Base-by-base conservation (phyloP, 2,797 vertebrate species). In the Diceros bicornis region DNA sequence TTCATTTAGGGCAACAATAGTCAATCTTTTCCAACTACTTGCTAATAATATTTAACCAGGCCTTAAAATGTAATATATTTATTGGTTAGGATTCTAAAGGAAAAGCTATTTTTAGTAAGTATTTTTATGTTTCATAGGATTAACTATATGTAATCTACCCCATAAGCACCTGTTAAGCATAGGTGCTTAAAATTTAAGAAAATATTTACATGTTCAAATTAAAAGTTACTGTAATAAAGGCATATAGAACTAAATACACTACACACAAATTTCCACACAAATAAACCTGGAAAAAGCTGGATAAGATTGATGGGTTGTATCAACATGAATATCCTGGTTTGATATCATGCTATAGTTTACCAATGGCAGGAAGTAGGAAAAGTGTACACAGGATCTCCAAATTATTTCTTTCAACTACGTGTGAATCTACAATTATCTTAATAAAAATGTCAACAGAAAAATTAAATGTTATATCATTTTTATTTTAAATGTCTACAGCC, bases 11-110 rank as follows among this genome's bases (percentile, higher is more conserved):
- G 6, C 18, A 75, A 41, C 6, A 79, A 68, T 4, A 78, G 57
- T 77, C 44, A 91, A 55, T 50, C 16, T 96, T 92, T 89, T 37
- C 81, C 77, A 81, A 72, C 41, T 75, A 89, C 34, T 89, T 89
- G 18, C 7, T 88, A 88, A 23, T 81, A 55, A 91, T 84, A 55
- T 44, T 66, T 59, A 97, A 57, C 20, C 21, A 78, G 37, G 25
- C 92, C 18, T 93, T 61, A 93, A 94, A 82, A 44, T 55, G 1
- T 57, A 83, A 50, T 41, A 55, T 69, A 86, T 77, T 88, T 92
- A 68, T 62, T 92, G 34, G 9, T 55, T 92, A 77, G 18, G 10
- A 83, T 68, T 47, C 25, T 61, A 86, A 93, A 94, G 47, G 2
- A 68, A 88, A 79, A 78, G 4, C 6, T 41, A 64, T 68, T 68